Conservation (phyloP, 2,888 invertebrate species). For the Limnephilus lunatus region DNA sequence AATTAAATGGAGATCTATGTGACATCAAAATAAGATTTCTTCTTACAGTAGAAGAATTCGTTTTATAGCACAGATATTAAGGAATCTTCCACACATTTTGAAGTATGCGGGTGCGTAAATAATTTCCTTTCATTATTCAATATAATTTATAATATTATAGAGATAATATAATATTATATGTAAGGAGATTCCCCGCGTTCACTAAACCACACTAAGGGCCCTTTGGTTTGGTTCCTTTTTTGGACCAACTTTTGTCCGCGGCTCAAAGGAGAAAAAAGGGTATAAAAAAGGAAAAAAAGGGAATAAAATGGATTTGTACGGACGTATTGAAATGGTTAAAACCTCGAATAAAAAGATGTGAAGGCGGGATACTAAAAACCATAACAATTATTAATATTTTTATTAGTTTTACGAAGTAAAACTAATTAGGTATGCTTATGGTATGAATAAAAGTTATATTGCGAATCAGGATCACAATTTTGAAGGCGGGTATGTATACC, state of each 20-base stretch:
- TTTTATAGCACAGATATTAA: background rate
- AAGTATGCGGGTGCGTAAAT: background rate
- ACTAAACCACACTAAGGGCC: background rate
- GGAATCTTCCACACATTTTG: background rate
- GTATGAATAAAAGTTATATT: too few species aligned
- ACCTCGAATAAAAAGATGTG: background rate
- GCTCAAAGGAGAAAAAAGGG: background rate
- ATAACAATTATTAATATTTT: background rate
- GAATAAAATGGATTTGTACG: background rate
- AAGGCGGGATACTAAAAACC: background rate
- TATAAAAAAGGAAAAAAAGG: background rate
- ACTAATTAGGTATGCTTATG: too few species aligned
- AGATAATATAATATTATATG: background rate
- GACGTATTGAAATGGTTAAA: slow-evolving; percentile 2
- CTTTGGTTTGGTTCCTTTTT: background rate
- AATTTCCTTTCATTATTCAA: background rate
- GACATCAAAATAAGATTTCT: too few species aligned
- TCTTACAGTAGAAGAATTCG: too few species aligned
- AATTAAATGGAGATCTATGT: too few species aligned
- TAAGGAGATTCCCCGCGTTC: background rate
- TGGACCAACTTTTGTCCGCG: background rate
- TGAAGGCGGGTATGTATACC: too few species aligned
- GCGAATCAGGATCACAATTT: too few species aligned
- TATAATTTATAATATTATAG: background rate
- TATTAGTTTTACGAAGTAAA: background rate